phyloP scores from a whole-genome alignment of 2,113 vertebrate species.

The Stigmatopora nigra region DNA sequence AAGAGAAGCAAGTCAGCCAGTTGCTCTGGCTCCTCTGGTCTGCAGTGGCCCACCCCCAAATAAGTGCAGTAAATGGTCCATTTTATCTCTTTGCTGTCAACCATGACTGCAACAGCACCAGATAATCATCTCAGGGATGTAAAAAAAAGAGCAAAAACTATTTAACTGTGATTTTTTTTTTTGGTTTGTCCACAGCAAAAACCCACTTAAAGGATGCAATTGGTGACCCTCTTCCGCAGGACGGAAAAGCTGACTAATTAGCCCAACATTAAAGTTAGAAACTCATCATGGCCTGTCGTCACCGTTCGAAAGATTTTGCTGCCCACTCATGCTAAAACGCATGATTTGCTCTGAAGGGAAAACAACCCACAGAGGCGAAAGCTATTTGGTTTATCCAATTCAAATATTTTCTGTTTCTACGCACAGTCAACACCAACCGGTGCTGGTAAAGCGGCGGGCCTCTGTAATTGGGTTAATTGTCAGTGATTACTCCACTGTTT shows the following conservation, averaged over 20 bases:
- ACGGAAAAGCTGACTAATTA: conserved; percentile 72
- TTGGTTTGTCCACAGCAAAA: conserved; percentile 55
- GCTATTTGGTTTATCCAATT: conserved; percentile 78
- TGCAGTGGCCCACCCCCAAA: conserved; percentile 44
- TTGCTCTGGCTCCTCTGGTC: conserved; percentile 10
- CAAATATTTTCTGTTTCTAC: conserved; percentile 80
- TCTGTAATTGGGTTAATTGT: conserved; percentile 95
- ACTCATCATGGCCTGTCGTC: conserved; percentile 72
- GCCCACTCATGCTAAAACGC: conserved; percentile 20
- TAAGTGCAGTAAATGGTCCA: conserved; percentile 61
- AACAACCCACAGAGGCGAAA: conserved; percentile 39
- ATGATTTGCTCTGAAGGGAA: conserved; percentile 29
- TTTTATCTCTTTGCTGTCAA: conserved; percentile 69
- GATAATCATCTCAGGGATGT: conserved; percentile 50
- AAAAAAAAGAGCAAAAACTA: conserved; percentile 43
- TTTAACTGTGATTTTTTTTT: conserved; percentile 54
- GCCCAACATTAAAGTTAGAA: conserved; percentile 57
- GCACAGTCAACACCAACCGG: conserved; percentile 71
- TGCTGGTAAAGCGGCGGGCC: conserved; percentile 68
- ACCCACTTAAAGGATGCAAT: conserved; percentile 79
- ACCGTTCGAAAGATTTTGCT: conserved; percentile 54
- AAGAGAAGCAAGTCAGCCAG: conserved; percentile 11
- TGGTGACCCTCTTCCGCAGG: conserved; percentile 74
- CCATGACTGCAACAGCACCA: conserved; percentile 60
- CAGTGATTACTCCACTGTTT: conserved; percentile 87